These are phyloP conservation scores for Lordiphosa andalusiaca DNA, from an alignment of 2,888 invertebrate species.

Conservation along the genomic window DNA sequence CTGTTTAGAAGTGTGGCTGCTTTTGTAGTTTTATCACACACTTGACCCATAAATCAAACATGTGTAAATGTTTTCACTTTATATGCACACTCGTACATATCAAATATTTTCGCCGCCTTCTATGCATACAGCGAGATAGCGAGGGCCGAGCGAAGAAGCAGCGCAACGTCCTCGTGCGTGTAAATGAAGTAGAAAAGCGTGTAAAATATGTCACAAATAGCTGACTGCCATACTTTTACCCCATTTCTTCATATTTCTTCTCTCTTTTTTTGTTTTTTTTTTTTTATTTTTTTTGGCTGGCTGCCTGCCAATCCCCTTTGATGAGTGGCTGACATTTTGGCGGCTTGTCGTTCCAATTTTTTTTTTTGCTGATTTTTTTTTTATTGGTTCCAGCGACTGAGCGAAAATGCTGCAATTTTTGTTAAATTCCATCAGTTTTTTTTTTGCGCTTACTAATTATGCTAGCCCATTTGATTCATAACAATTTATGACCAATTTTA, in stretches of 20 bases:
- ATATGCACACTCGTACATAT: conserved; percentile 70
- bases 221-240: conserved; percentile 37
- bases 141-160: conserved; percentile 25
- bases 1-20: conserved; percentile 30
- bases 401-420: not conserved
- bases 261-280: not conserved
- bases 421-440: too few species aligned
- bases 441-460: not conserved
- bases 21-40: conserved; percentile 73
- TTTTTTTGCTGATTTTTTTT: conserved; percentile 55
- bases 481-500: conserved; percentile 1
- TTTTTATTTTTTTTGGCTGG: conserved; percentile 7
- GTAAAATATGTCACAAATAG: conserved; percentile 71
- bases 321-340: conserved; percentile 57
- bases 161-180: conserved; percentile 54
- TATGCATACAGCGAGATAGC: conserved; percentile 40
- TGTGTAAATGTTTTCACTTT: conserved; percentile 73
- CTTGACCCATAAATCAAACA: conserved; percentile 74
- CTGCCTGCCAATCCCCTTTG: conserved; percentile 53
- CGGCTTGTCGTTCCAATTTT: conserved; percentile 59
- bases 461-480: not conserved
- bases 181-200: conserved; percentile 61
- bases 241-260: not conserved
- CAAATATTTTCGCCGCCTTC: conserved; percentile 61
- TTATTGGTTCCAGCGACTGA: conserved; percentile 47